Conservation (phyloP, 2,888 invertebrate species). For the Allophyes oxyacanthae region DNA sequence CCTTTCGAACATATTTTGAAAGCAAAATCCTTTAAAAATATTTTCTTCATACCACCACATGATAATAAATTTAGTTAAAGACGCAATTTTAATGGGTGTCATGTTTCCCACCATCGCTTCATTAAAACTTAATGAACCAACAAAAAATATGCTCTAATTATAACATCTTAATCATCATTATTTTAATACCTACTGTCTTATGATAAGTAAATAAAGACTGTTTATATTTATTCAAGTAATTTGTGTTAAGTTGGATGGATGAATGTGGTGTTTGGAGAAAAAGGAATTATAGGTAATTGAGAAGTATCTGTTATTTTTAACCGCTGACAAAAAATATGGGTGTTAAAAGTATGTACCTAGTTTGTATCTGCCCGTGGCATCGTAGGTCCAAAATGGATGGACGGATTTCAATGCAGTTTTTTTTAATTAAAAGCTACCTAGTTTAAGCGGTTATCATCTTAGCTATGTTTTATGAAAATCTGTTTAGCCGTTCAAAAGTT, state of each 20-base stretch:
- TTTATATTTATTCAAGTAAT: constrained; percentile 32
- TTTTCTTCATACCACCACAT: constrained; percentile 31
- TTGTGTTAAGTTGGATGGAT: constrained; percentile 4
- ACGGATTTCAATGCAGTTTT: too few relatives aligned
- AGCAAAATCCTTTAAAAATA: constrained; percentile 12
- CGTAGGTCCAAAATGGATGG: too few relatives aligned
- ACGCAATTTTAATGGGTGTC: constrained; percentile 52
- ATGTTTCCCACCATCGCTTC: constrained; percentile 45
- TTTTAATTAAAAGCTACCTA: too few relatives aligned
- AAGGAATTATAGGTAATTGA: too few relatives aligned
- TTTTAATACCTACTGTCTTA: constrained; percentile 41
- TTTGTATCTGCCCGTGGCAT: too few relatives aligned
- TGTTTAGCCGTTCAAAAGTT: too few relatives aligned
- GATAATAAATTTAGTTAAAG: constrained; percentile 25
- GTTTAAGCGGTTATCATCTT: too few relatives aligned
- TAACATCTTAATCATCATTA: constrained; percentile 52
- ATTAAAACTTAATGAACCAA: constrained; percentile 57
- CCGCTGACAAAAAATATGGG: too few relatives aligned
- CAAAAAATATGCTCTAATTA: constrained; percentile 55
- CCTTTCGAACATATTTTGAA: constrained; percentile 8
- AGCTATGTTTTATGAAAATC: too few relatives aligned
- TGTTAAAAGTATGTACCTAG: too few relatives aligned
- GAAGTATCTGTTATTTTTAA: too few relatives aligned
- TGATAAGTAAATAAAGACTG: constrained; percentile 15
- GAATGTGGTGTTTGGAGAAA: too few relatives aligned